Evolutionary conservation across 2,113 vertebrate genomes (phyloP).

Genomic region (Hippocampus guttulatus): DNA sequence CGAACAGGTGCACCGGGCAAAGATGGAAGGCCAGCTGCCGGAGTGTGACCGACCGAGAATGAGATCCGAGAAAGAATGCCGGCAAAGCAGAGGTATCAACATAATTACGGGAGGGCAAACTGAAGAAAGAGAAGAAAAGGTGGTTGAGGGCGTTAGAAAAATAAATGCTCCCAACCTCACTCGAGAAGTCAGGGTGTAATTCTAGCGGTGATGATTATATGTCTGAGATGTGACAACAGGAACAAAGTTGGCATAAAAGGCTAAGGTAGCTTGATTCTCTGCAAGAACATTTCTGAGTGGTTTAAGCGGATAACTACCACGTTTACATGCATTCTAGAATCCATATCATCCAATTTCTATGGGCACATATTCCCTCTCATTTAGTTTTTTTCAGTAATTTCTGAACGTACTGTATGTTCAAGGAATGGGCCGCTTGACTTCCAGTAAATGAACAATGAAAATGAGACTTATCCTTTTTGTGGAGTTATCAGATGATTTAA

Average conservation of each 20-base stretch:
- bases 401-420: too few species aligned
- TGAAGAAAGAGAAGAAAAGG: background rate
- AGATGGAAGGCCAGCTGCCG: conserved; percentile 51
- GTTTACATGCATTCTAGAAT: too few species aligned
- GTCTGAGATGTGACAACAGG: background rate
- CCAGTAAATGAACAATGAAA: too few species aligned
- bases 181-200: conserved; percentile 27
- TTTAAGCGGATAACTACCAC: background rate
- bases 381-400: too few species aligned
- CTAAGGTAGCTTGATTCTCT: background rate
- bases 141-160: background rate
- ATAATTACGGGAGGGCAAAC: conserved; percentile 6
- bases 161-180: background rate
- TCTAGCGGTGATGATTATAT: background rate
- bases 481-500: too few species aligned
- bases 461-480: too few species aligned
- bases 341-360: too few species aligned
- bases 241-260: background rate
- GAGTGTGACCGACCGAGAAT: conserved; percentile 46
- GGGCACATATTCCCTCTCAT: too few species aligned
- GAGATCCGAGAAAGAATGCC: conserved; percentile 15
- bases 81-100: background rate
- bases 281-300: background rate
- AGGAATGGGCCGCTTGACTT: too few species aligned
- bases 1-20: conserved; percentile 54